These are phyloP conservation scores for Lasioglossum baleicum DNA, from an alignment of 1,140 invertebrate species.

Conservation along the genomic window DNA sequence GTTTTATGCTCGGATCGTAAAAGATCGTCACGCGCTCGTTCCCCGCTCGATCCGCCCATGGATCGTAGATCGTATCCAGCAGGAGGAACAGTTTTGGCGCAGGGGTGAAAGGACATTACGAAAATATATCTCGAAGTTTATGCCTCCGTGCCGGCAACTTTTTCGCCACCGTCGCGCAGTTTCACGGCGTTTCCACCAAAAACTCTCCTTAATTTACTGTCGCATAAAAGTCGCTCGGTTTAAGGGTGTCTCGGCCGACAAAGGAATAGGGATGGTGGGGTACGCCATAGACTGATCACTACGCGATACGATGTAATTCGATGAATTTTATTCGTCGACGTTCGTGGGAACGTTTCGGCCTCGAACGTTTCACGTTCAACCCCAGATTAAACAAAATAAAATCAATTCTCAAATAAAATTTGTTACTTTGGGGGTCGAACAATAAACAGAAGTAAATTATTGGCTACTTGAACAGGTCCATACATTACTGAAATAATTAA, in stretches of 20 bases:
- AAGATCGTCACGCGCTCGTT: conserved; percentile 23
- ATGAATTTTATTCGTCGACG: conserved; percentile 20
- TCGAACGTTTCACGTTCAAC: background rate
- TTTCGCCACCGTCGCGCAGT: conserved; percentile 38
- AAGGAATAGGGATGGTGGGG: background rate
- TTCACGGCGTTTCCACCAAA: conserved; percentile 23
- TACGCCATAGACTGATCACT: conserved; percentile 26
- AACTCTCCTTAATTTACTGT: conserved; percentile 54
- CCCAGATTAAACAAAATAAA: no score
- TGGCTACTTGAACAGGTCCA: no score
- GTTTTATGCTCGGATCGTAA: conserved; percentile 42
- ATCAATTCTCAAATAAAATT: no score
- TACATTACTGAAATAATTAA: no score
- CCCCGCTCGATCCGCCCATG: background rate
- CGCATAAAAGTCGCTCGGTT: conserved; percentile 51
- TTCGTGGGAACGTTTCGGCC: no score
- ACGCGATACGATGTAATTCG: conserved; percentile 34
- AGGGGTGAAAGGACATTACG: conserved; percentile 28
- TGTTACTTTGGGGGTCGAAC: no score
- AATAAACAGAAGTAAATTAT: no score
- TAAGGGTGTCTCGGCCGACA: conserved; percentile 38
- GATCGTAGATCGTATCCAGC: conserved; percentile 30
- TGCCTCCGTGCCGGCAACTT: conserved; percentile 27
- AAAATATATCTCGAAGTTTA: conserved; percentile 51
- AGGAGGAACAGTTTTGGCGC: background rate